Base-by-base conservation (phyloP, 2,797 vertebrate genomes). In the Hypotaenidia okinawae region DNA sequence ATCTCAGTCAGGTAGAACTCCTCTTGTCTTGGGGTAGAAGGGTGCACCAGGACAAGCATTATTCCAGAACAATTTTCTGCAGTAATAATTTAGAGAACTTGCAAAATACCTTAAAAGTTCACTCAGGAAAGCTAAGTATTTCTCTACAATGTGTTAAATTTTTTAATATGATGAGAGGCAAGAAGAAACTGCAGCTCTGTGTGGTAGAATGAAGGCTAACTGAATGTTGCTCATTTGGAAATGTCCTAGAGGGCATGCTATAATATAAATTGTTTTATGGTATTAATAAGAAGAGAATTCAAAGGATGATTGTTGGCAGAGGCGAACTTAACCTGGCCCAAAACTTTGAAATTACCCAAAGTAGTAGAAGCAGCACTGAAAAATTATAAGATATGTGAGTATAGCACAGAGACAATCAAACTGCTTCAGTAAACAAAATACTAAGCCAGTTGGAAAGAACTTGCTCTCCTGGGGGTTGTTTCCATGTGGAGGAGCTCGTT, bases 361-460 rank as follows among this genome's bases (percentile, higher is more conserved):
- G 54, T 74, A 95, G 95, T 89, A 82, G 86, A 78, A 94, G 41
- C 45, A 77, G 82, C 41, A 93, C 62, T 85, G 54, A 93, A 97
- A 94, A 95, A 92, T 95, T 94, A 89, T 87, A 95, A 96, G 93
- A 91, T 95, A 90, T 62, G 67, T 58, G 78, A 93, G 54, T 78
- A 81, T 83, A 96, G 87, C 81, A 79, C 64, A 72, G 78, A 95
- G 77, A 95, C 78, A 89, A 92, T 89, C 90, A 93, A 94, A 95
- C 64, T 92, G 95, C 82, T 93, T 91, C 83, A 68, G 84, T 93
- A 95, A 96, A 97, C 93, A 95, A 80, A 96, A 95, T 47, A 80
- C 25, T 49, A 93, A 95, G 92, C 93, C 95, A 97, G 45, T 89
- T 95, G 90, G 95, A 97, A 95, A 45, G 21, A 92, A 79, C 75